These are phyloP conservation scores for Parambassis ranga DNA, from an alignment of 2,797 vertebrate species.

Conservation along the genomic window DNA sequence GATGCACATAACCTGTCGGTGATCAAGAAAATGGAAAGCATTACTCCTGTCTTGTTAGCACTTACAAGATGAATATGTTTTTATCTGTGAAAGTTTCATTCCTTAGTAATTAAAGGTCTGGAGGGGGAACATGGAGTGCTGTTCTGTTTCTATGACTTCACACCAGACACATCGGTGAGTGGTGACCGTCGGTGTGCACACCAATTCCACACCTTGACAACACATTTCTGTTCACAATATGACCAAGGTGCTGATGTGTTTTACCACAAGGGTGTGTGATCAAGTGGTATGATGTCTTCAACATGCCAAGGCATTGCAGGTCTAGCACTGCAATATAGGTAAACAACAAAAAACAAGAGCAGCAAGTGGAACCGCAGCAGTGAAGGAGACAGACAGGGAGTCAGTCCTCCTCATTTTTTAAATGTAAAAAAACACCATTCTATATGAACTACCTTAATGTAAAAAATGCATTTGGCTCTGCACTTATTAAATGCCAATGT, in stretches of 20 bases:
- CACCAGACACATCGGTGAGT: background rate
- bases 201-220: constrained; percentile 4
- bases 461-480: no score
- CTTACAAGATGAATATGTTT: background rate
- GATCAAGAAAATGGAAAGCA: constrained; percentile 6
- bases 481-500: no score
- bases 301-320: background rate
- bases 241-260: background rate
- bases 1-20: no score
- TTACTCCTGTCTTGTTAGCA: constrained; percentile 9
- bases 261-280: background rate
- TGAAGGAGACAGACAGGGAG: background rate
- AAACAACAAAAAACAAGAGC: background rate
- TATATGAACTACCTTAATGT: no score
- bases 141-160: background rate
- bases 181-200: constrained; percentile 3
- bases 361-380: background rate
- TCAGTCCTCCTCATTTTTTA: no score
- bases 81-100: background rate
- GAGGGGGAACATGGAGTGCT: background rate
- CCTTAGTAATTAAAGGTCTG: background rate
- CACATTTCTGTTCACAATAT: constrained; percentile 2
- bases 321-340: background rate
- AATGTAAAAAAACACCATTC: no score
- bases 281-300: background rate